phyloP scores from a whole-genome alignment of 2,113 vertebrate genomes.

The Furnarius figulus region DNA sequence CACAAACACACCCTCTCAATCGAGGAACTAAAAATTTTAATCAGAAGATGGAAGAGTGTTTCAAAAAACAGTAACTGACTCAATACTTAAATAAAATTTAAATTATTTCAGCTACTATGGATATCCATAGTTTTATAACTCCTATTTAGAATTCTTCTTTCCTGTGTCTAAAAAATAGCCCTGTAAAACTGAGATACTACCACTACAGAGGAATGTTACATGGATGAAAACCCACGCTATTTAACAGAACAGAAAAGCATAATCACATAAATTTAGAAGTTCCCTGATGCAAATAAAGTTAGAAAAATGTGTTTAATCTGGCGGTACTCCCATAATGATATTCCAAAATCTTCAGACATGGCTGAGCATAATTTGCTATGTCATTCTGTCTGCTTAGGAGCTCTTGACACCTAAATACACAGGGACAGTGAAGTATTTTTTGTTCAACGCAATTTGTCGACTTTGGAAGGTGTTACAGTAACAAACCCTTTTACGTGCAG shows the following conservation, averaged over 20 bases:
- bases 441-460: not conserved
- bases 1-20: not conserved
- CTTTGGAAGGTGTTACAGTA: not conserved
- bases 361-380: not conserved
- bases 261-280: not conserved
- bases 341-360: not conserved
- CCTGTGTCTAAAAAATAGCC: not conserved
- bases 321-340: not conserved
- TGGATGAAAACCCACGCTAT: not conserved
- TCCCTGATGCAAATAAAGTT: not conserved
- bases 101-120: not conserved
- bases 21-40: not conserved
- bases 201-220: not conserved
- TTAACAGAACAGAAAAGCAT: not conserved
- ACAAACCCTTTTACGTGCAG: rapidly evolving
- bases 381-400: not conserved
- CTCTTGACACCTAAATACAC: not conserved
- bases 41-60: not conserved
- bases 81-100: not conserved
- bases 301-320: not conserved
- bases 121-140: not conserved
- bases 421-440: not conserved
- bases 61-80: not conserved
- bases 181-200: not conserved
- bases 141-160: not conserved